phyloP scores from a whole-genome alignment of 2,797 vertebrate genomes.

The Florisuga fusca region DNA sequence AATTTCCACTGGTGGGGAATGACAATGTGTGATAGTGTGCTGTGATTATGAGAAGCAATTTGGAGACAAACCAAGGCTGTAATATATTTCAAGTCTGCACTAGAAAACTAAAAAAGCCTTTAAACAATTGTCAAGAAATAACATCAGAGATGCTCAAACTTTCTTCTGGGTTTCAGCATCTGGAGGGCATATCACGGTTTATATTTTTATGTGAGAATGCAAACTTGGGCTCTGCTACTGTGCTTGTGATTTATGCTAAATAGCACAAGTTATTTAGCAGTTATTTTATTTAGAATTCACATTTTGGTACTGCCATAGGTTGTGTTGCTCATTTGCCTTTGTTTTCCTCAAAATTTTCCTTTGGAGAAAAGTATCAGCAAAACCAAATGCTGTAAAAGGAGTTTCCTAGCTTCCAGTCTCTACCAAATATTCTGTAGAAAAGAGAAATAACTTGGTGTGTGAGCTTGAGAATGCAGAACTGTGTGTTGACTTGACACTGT shows the following conservation, averaged over 20 bases:
- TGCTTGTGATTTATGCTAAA: neutral
- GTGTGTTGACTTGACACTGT: neutral
- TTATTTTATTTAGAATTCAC: neutral
- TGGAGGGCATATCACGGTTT: neutral
- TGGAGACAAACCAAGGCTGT: slow-evolving; percentile 37
- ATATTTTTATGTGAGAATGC: neutral
- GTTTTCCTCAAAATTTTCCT: neutral
- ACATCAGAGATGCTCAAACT: neutral
- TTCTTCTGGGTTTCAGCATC: neutral
- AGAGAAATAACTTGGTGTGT: neutral
- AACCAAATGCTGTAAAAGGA: neutral
- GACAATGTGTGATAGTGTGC: slow-evolving; percentile 64
- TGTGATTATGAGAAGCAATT: slow-evolving; percentile 51
- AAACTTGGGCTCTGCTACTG: neutral
- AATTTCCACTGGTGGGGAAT: slow-evolving; percentile 50
- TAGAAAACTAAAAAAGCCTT: neutral
- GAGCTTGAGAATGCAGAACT: neutral
- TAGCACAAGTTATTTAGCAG: neutral
- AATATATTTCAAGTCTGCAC: slow-evolving; percentile 36
- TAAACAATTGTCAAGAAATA: neutral
- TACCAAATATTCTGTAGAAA: neutral
- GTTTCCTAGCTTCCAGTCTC: neutral
- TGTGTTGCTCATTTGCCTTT: neutral
- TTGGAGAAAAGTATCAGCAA: neutral
- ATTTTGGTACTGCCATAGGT: neutral